phyloP scores from a whole-genome alignment of 2,797 vertebrate species.

The Serranus cabrilla region DNA sequence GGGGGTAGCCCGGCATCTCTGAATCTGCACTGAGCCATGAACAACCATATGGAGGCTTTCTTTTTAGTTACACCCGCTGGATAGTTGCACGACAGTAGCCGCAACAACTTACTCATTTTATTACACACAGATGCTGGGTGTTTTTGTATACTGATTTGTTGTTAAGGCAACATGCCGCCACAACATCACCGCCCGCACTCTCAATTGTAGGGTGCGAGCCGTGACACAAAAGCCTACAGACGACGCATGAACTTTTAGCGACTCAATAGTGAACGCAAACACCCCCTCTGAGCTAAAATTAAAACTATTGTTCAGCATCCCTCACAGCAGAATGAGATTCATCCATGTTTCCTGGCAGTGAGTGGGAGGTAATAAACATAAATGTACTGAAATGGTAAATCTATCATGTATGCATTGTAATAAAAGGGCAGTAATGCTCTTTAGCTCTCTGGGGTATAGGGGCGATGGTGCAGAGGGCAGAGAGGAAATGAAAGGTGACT shows the following conservation, averaged over 20 bases:
- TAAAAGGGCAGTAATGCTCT: slow-evolving; percentile 32
- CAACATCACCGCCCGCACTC: slow-evolving; percentile 22
- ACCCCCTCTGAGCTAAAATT: slow-evolving; percentile 46
- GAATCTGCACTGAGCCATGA: slow-evolving; percentile 57
- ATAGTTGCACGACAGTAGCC: slow-evolving; percentile 45
- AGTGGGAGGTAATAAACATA: slow-evolving; percentile 23
- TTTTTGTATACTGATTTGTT: slow-evolving; percentile 49
- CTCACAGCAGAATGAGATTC: not conserved
- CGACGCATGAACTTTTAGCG: slow-evolving; percentile 19
- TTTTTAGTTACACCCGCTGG: slow-evolving; percentile 34
- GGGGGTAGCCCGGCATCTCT: slow-evolving; percentile 18
- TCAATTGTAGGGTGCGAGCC: slow-evolving; percentile 44
- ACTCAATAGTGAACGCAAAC: not conserved
- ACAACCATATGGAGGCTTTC: slow-evolving; percentile 64
- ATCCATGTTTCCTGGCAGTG: not conserved
- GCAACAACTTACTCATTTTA: slow-evolving; percentile 35
- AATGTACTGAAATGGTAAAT: slow-evolving; percentile 15
- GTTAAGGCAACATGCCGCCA: slow-evolving; percentile 49
- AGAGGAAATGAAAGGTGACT: slow-evolving; percentile 42
- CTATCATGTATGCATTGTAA: slow-evolving; percentile 11
- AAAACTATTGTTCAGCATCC: slow-evolving; percentile 48
- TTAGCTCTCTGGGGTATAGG: not conserved
- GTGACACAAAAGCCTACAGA: slow-evolving; percentile 36
- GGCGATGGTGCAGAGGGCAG: not conserved
- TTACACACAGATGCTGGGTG: slow-evolving; percentile 44